These are phyloP conservation scores for Naja naja DNA, from an alignment of 2,113 vertebrate species.

Conservation along the genomic window DNA sequence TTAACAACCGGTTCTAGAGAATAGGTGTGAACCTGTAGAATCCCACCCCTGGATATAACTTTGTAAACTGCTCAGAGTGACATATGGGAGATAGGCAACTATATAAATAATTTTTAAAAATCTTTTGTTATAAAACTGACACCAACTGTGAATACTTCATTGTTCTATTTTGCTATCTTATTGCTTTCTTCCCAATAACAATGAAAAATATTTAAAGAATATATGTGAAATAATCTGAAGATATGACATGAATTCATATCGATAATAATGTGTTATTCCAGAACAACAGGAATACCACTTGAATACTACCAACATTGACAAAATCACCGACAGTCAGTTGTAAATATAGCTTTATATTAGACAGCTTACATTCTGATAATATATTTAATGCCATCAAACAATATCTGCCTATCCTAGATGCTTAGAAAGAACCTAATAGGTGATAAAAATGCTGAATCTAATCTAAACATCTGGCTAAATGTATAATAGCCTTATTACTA, in stretches of 20 bases:
- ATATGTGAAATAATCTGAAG: background rate
- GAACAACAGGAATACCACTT: background rate
- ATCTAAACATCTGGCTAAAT: background rate
- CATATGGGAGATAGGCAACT: background rate
- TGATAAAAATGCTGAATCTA: background rate
- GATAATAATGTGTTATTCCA: background rate
- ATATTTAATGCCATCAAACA: background rate
- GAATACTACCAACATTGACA: background rate
- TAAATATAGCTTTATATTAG: background rate
- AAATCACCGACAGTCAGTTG: background rate
- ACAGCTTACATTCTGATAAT: background rate
- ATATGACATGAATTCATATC: background rate
- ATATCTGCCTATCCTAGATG: background rate
- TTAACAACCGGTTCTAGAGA: too few species aligned
- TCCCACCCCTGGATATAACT: background rate
- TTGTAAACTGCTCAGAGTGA: background rate
- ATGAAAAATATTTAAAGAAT: background rate
- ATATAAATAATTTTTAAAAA: background rate
- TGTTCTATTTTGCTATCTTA: background rate
- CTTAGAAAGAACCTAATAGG: background rate
- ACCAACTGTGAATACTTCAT: background rate
- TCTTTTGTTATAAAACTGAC: background rate
- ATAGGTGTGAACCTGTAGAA: too few species aligned
- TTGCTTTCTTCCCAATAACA: background rate
- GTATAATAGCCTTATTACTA: background rate